A percentile compares a stretch with the other conserved stretches of the same genome.
phyloP scores from a whole-genome alignment of 2,113 vertebrate genomes.

The Callorhinus ursinus region DNA sequence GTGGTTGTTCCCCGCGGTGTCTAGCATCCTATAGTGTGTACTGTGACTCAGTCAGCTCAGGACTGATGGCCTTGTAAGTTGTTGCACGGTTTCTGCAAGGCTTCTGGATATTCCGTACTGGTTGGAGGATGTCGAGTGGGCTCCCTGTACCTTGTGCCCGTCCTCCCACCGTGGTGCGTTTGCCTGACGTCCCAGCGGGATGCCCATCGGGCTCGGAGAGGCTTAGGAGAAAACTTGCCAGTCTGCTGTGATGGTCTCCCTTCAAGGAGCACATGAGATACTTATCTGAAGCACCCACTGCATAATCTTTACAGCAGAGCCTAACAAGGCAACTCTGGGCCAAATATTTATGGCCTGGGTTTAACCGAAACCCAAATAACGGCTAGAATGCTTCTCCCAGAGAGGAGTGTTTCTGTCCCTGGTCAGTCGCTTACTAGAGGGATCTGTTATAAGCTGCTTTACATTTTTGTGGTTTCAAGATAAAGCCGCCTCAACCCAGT shows the following conservation, averaged over 20 bases:
- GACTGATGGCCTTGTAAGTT: neutral
- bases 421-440: conserved; percentile 24
- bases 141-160: neutral
- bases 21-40: neutral
- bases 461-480: conserved; percentile 70
- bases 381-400: neutral
- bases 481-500: conserved; percentile 48
- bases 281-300: neutral
- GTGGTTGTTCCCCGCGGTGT: neutral
- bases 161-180: rapidly evolving
- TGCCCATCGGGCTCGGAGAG: neutral
- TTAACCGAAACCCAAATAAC: conserved; percentile 60
- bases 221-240: neutral
- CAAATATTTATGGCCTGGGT: conserved; percentile 52
- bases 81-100: neutral
- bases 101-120: neutral
- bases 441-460: conserved; percentile 15
- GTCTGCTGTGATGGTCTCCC: neutral
- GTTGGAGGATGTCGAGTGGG: neutral
- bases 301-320: conserved; percentile 20
- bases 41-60: neutral
- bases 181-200: neutral
- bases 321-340: neutral
- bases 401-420: conserved; percentile 9
- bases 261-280: neutral